Evolutionary conservation across 2,113 vertebrate genomes (phyloP).

Genomic region (Stegostoma tigrinum): DNA sequence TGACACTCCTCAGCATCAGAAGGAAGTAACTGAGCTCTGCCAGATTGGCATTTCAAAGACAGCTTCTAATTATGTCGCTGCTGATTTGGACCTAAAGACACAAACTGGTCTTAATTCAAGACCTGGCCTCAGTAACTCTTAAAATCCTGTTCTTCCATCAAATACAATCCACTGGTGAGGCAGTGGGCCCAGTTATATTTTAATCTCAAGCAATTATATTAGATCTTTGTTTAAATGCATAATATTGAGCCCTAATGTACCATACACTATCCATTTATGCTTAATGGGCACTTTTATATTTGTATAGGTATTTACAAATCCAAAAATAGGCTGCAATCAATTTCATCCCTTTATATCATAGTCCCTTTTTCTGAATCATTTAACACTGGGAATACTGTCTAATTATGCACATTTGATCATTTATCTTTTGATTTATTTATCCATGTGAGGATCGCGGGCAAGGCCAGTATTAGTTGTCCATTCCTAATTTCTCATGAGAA

Average conservation of each 20-base stretch:
- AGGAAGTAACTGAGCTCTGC: slow-evolving; percentile 53
- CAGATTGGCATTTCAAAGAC: slow-evolving; percentile 56
- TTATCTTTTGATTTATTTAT: background rate
- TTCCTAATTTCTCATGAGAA: too few relatives aligned
- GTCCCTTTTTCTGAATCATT: background rate
- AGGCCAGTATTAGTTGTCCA: background rate
- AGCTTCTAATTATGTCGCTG: slow-evolving; percentile 55
- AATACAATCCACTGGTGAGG: background rate
- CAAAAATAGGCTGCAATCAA: background rate
- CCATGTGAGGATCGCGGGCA: background rate
- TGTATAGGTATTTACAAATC: background rate
- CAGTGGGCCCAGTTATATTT: background rate
- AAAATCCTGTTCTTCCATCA: background rate
- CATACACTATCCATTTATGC: background rate
- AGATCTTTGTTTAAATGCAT: background rate
- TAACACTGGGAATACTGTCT: background rate
- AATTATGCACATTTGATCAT: background rate
- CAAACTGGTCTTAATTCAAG: slow-evolving; percentile 33
- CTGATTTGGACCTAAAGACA: slow-evolving; percentile 49
- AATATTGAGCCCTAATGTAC: background rate
- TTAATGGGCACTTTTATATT: background rate
- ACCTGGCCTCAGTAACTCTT: background rate
- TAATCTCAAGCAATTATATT: background rate
- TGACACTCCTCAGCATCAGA: slow-evolving; percentile 53
- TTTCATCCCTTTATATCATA: background rate